phyloP scores from a whole-genome alignment of 2,113 vertebrate genomes.

The Lagenorhynchus albirostris region DNA sequence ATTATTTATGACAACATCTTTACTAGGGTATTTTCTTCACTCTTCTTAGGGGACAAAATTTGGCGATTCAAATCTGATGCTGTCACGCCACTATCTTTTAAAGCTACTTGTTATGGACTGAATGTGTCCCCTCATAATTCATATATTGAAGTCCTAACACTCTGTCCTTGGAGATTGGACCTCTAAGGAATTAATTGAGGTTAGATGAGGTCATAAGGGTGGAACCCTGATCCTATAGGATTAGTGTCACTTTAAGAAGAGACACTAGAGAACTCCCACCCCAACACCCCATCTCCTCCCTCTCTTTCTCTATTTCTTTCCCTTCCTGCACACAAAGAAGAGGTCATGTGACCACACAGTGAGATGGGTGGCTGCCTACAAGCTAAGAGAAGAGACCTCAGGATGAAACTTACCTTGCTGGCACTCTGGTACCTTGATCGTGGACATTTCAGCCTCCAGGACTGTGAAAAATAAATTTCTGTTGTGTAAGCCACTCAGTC shows the following conservation, averaged over 20 bases:
- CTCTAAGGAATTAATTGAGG: background rate
- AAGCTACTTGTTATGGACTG: background rate
- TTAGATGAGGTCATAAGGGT: background rate
- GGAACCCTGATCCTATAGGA: background rate
- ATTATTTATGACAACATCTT: background rate
- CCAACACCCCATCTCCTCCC: background rate
- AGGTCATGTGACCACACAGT: background rate
- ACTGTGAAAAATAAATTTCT: background rate
- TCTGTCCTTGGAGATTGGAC: background rate
- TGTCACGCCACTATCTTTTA: background rate
- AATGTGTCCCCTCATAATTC: background rate
- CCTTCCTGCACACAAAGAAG: background rate
- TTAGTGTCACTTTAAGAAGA: background rate
- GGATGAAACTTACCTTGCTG: background rate
- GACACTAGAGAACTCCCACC: background rate
- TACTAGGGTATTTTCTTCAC: background rate
- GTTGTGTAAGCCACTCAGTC: background rate
- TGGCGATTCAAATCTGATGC: background rate
- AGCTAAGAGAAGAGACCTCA: background rate
- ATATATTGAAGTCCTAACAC: background rate
- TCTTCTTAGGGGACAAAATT: background rate
- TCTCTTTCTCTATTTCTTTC: no score
- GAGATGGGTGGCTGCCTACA: no score
- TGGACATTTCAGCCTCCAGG: background rate
- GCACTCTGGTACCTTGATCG: background rate